Base-by-base conservation (phyloP, 1,140 invertebrate species). In the Drosophila azteca region DNA sequence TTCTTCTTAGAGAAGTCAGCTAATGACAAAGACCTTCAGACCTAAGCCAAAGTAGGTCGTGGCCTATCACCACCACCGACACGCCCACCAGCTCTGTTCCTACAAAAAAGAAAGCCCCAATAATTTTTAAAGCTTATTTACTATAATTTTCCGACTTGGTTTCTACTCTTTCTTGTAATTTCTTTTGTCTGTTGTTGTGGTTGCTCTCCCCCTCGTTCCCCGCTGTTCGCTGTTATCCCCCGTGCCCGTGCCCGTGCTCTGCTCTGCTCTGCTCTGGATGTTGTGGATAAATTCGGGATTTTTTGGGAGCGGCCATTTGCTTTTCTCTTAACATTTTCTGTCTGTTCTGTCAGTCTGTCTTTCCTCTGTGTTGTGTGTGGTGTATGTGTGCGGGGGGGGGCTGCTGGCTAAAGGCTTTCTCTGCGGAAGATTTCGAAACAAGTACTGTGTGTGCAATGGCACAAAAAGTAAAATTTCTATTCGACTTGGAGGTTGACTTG, bases 231-330 rank as follows among this genome's bases (percentile, higher is more conserved):
- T 20, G 17, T 20, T 29, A 2, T 6, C 29, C 29, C 29, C 29
- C 7, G 7, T 8, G 2, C 29, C 29, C 7, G 0, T 31, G 0
- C 29, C 7, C 2, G 7, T 9, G 31, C 8, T 57, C 39, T 22
- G 29, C 53, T 51, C 9, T 39, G 11, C 11, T 44, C 55, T 54
- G 63, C 62, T 76, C 63, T 76, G 60, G 54, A 46, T 60, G 63
- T 76, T 76, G 73, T 68, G 76, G 73, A 68, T 76, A 76, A 76
- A 61, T 76, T 76, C 72, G 58, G 35, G 44, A 76, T 77, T 77
- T 77, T 77, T 77, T 77, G 74, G 74, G 74, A 77, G 74, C 74
- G 74, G 74, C 74, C 74, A 71, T 77, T 70, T 62, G 57, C 31
- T 69, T 77, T 76, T 68, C 58, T 76, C 65, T 77, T 70, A 70